Percentiles rank a stretch among this genome's conserved stretches.
Evolutionary conservation across 2,888 invertebrate species (phyloP).

Genomic region (Endotricha flammealis): DNA sequence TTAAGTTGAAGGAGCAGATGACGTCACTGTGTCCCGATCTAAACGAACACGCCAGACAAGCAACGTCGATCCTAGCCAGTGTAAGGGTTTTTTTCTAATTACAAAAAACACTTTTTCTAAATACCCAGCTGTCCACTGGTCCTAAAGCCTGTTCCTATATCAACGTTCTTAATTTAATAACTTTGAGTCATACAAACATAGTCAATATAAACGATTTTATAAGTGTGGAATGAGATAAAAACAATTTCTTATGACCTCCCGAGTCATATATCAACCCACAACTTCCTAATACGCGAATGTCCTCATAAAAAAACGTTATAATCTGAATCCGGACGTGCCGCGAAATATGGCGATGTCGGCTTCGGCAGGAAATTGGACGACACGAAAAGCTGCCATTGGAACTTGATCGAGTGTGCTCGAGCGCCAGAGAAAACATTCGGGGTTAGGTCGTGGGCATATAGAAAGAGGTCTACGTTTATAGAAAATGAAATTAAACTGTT

Average conservation of each 20-base stretch:
- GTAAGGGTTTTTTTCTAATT: too few species aligned
- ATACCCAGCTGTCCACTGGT: too few species aligned
- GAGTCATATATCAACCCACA: background rate
- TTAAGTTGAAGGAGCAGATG: too few species aligned
- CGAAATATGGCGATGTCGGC: conserved; percentile 1
- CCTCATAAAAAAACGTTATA: conserved; percentile 2
- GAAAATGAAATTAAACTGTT: background rate
- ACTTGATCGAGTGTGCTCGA: background rate
- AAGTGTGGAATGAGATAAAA: too few species aligned
- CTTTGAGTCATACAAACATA: too few species aligned
- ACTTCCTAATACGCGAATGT: background rate
- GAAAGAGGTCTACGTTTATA: background rate
- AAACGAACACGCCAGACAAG: too few species aligned
- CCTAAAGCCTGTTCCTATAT: too few species aligned
- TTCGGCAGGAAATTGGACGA: conserved; percentile 1
- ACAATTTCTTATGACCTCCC: background rate
- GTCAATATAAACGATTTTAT: too few species aligned
- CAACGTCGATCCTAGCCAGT: too few species aligned
- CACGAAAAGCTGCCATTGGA: background rate
- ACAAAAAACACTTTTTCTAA: too few species aligned
- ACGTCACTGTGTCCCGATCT: too few species aligned
- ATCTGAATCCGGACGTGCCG: conserved; percentile 1
- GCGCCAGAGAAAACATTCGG: background rate
- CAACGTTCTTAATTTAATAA: too few species aligned
- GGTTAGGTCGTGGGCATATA: background rate